Percentiles rank a stretch among this genome's conserved stretches.
Evolutionary conservation across 2,888 invertebrate species (phyloP).

Genomic region (Podotricha telesiphe): DNA sequence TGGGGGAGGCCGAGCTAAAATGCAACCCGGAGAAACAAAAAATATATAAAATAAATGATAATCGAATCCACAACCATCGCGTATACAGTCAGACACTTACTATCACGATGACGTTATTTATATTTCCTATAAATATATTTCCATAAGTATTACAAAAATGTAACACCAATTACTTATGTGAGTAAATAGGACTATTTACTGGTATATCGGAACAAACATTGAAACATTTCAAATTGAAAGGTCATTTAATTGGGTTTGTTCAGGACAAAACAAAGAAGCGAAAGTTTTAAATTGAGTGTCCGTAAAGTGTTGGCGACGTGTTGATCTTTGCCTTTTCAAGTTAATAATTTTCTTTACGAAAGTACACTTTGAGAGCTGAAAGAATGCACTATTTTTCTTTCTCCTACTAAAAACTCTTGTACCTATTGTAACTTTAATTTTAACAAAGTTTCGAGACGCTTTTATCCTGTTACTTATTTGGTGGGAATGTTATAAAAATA

Average conservation of each 20-base stretch:
- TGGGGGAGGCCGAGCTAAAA: too few species aligned
- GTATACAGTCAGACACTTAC: too few species aligned
- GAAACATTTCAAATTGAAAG: slow-evolving; percentile 75
- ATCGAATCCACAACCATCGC: too few species aligned
- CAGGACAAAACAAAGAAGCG: slow-evolving; percentile 81
- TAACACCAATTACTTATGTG: slow-evolving; percentile 4
- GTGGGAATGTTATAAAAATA: too few species aligned
- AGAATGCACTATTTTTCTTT: slow-evolving; percentile 30
- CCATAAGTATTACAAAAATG: too few species aligned
- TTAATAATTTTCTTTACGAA: slow-evolving; percentile 72
- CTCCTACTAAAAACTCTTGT: slow-evolving; percentile 1
- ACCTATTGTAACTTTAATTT: too few species aligned
- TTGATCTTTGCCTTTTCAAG: slow-evolving; percentile 75
- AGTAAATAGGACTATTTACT: slow-evolving; percentile 16
- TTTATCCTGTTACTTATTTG: not conserved
- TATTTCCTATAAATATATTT: too few species aligned
- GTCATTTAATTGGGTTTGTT: slow-evolving; percentile 83
- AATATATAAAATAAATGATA: too few species aligned
- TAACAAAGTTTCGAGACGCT: not conserved
- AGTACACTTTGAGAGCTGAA: slow-evolving; percentile 30
- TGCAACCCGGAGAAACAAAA: too few species aligned
- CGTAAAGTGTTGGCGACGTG: slow-evolving; percentile 81
- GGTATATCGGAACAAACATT: slow-evolving; percentile 55
- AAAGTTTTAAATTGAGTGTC: slow-evolving; percentile 83
- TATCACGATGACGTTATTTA: too few species aligned